phyloP scores from a whole-genome alignment of 2,797 vertebrate species.

The Poliocrania exsul region DNA sequence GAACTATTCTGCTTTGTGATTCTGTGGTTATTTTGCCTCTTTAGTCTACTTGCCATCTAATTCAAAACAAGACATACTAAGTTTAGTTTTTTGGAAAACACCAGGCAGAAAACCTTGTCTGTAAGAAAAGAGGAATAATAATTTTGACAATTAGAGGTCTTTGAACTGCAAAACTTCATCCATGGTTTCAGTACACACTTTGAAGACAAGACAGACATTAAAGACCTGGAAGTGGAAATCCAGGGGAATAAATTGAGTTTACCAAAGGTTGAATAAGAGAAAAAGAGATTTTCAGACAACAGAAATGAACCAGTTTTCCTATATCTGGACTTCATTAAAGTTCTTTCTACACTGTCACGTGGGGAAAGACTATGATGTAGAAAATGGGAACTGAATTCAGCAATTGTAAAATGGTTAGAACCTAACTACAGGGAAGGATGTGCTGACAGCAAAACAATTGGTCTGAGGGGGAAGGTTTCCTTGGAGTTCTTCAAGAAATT shows the following conservation, averaged over 20 bases:
- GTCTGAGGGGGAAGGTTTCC: not conserved
- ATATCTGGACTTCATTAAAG: conserved; percentile 50
- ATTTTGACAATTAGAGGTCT: not conserved
- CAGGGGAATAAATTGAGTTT: not conserved
- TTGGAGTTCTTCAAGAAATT: not conserved
- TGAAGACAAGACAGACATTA: not conserved
- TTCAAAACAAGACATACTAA: not conserved
- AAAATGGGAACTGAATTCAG: conserved; percentile 43
- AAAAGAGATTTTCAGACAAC: not conserved
- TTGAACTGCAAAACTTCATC: not conserved
- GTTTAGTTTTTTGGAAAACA: not conserved
- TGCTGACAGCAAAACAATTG: conserved; percentile 55
- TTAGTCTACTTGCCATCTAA: not conserved
- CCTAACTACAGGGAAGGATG: not conserved
- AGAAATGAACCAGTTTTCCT: not conserved
- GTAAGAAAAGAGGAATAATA: not conserved
- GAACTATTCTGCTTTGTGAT: not conserved
- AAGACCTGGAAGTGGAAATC: not conserved
- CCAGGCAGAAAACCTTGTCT: not conserved
- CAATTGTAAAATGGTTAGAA: conserved; percentile 17
- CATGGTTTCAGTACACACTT: not conserved
- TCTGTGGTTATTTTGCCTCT: not conserved
- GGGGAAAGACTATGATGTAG: not conserved
- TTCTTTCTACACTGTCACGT: conserved; percentile 7
- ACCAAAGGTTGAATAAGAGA: not conserved